A percentile compares a stretch with the other conserved stretches of the same genome.
These are phyloP conservation scores for Petrocephalus sullivani DNA, from an alignment of 2,797 vertebrate genomes.

Conservation along the genomic window DNA sequence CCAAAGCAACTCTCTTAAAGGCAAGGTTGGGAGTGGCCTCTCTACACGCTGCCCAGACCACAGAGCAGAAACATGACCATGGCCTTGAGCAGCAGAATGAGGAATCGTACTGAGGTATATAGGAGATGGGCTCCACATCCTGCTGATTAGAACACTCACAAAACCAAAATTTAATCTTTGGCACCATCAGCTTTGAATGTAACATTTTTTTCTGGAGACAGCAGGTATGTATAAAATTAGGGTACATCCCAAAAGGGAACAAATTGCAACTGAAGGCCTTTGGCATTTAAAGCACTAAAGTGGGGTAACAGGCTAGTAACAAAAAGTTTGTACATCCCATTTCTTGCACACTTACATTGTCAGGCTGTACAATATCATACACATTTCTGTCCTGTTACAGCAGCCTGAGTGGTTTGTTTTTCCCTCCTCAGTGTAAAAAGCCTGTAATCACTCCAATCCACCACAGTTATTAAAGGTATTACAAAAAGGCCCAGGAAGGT, in stretches of 20 bases:
- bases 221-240: neutral
- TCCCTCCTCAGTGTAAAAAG: slow-evolving; percentile 14
- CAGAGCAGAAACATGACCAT: neutral
- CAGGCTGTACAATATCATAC: slow-evolving; percentile 12
- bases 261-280: neutral
- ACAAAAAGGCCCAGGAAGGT: slow-evolving; percentile 14
- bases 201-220: neutral
- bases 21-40: neutral
- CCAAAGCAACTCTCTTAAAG: neutral
- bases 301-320: neutral
- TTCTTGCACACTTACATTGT: slow-evolving; percentile 10
- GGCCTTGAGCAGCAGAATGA: neutral
- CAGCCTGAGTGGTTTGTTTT: neutral
- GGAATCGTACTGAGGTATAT: neutral
- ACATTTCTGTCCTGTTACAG: slow-evolving; percentile 1
- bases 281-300: neutral
- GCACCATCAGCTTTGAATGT: neutral
- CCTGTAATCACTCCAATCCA: slow-evolving; percentile 23
- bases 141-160: neutral
- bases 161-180: slow-evolving; percentile 3
- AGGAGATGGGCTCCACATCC: slow-evolving; percentile 2
- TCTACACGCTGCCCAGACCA: neutral
- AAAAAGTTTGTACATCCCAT: neutral
- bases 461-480: slow-evolving; percentile 16
- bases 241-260: neutral